These are phyloP conservation scores for Semaprochilodus insignis DNA, from an alignment of 2,797 vertebrate species.

Conservation along the genomic window DNA sequence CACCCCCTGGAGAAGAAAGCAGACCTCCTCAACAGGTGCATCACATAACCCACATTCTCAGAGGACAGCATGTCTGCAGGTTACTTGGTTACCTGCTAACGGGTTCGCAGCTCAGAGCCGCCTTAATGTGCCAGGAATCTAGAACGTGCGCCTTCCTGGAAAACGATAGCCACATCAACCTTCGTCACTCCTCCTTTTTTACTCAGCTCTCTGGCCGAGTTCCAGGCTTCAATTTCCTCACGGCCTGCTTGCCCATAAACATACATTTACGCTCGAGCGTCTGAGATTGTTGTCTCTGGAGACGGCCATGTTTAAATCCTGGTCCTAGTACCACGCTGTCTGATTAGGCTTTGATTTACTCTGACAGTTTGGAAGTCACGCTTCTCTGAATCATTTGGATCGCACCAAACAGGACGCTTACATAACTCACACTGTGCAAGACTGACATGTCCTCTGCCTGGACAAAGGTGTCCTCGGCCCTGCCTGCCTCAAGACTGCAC, in stretches of 20 bases:
- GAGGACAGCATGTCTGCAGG: neutral
- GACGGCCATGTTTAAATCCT: neutral
- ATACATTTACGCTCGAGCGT: neutral
- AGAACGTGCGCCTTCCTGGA: neutral
- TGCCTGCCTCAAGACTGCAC: neutral
- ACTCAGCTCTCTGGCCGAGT: neutral
- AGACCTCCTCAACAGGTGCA: slow-evolving; percentile 15
- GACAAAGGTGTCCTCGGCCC: neutral
- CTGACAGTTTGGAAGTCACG: slow-evolving; percentile 4
- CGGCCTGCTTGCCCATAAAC: neutral
- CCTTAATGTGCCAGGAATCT: neutral
- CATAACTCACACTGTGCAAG: slow-evolving; percentile 26
- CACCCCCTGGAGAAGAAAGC: too few species aligned
- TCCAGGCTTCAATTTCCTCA: neutral
- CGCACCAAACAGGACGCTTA: slow-evolving; percentile 18
- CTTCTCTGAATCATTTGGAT: slow-evolving; percentile 10
- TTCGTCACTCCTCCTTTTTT: slow-evolving; percentile 3
- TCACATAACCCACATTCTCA: neutral
- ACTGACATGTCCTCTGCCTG: slow-evolving; percentile 16
- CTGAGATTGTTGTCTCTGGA: neutral
- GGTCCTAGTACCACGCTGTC: neutral
- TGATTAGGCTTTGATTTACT: slow-evolving; percentile 20
- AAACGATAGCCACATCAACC: neutral
- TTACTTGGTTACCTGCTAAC: neutral
- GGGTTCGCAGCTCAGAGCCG: neutral